Percentiles rank a stretch among this genome's conserved stretches.
Conservation (phyloP, 35 echinoderm and acorn worm genomes). For the Holothuria glaberrima region DNA sequence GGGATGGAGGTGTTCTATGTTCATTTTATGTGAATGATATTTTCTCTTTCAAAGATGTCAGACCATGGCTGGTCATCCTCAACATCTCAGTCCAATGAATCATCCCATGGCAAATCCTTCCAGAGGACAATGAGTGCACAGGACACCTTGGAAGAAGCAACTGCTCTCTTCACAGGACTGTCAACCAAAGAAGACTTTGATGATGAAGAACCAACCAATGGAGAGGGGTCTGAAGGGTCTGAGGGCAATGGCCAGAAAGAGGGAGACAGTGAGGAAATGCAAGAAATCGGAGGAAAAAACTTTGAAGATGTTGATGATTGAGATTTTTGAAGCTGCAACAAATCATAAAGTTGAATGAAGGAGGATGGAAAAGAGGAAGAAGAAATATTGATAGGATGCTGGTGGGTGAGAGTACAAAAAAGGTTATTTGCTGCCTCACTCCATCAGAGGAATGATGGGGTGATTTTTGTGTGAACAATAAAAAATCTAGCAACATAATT, state of each 20-base stretch:
- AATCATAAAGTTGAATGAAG: too few relatives aligned
- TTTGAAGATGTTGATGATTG: conserved; percentile 36
- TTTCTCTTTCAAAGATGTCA: conserved; percentile 72
- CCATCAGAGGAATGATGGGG: too few relatives aligned
- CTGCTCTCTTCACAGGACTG: conserved; percentile 82
- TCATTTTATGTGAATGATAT: background rate
- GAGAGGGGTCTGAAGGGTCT: conserved; percentile 62
- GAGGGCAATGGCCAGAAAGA: conserved; percentile 67
- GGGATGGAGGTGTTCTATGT: too few relatives aligned
- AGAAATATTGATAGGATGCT: too few relatives aligned
- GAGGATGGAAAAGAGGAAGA: too few relatives aligned
- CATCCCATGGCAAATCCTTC: conserved; percentile 81
- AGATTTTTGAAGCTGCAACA: background rate
- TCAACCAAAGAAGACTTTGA: conserved; percentile 77
- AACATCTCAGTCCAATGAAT: conserved; percentile 85
- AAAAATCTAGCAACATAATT: too few relatives aligned
- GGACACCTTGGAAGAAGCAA: conserved; percentile 95
- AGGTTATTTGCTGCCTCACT: too few relatives aligned
- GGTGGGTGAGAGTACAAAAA: too few relatives aligned
- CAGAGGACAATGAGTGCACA: conserved; percentile 98
- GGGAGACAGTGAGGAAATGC: background rate
- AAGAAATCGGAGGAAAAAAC: background rate
- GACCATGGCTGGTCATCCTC: conserved; percentile 90
- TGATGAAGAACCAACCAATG: conserved; percentile 36
- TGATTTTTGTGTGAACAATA: too few relatives aligned